phyloP scores from a whole-genome alignment of 1,140 invertebrate species.

The Zaprionus taronus region DNA sequence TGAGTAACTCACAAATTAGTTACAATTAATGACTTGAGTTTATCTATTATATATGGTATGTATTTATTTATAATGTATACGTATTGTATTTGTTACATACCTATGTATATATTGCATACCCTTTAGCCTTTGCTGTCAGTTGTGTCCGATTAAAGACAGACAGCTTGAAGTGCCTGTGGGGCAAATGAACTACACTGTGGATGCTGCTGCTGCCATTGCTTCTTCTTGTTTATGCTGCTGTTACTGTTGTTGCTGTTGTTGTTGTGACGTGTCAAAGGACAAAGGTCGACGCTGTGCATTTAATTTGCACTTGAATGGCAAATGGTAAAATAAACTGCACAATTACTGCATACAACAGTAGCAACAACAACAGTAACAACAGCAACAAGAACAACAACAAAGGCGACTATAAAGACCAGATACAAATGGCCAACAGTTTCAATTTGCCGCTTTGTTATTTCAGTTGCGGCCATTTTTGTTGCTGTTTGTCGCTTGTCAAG shows the following conservation, averaged over 20 bases:
- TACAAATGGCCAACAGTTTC: conserved; percentile 57
- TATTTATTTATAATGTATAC: neutral
- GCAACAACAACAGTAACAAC: conserved; percentile 18
- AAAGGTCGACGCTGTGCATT: conserved; percentile 53
- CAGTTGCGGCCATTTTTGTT: conserved; percentile 51
- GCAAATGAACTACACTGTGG: neutral
- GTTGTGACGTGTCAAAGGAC: conserved; percentile 31
- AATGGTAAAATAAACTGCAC: conserved; percentile 62
- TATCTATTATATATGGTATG: neutral
- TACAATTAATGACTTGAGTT: no score
- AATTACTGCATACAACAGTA: conserved; percentile 42
- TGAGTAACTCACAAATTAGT: no score
- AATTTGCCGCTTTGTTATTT: conserved; percentile 61
- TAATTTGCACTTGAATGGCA: conserved; percentile 62
- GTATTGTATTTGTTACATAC: neutral
- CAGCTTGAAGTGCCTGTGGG: neutral
- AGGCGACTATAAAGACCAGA: conserved; percentile 21
- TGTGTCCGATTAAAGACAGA: neutral
- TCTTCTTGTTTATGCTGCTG: conserved; percentile 8
- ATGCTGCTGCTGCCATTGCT: neutral
- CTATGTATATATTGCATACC: neutral
- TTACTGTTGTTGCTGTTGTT: conserved; percentile 14
- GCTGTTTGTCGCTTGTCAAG: conserved; percentile 42
- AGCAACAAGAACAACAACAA: conserved; percentile 10
- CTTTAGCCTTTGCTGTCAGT: neutral